Evolutionary conservation across 2,888 invertebrate genomes (phyloP).

Genomic region (Synanthedon formicaeformis): DNA sequence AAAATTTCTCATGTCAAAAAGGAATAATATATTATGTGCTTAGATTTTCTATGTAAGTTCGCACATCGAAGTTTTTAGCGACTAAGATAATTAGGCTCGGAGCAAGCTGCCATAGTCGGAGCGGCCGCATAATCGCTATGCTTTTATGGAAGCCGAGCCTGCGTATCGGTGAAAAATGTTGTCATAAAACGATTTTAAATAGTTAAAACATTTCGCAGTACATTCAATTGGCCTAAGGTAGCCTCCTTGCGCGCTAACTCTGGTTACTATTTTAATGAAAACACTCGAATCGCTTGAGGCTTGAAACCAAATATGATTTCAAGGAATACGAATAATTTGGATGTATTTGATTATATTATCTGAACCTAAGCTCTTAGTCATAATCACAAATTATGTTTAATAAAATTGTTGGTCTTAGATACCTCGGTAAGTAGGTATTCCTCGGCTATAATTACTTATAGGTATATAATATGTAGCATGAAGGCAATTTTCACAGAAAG

Average conservation of each 20-base stretch:
- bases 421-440: too few species aligned
- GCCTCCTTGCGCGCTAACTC: constrained; percentile 16
- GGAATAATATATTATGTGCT: not conserved
- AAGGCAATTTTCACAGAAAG: too few species aligned
- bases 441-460: too few species aligned
- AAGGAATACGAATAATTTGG: too few species aligned
- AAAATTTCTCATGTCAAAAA: too few species aligned
- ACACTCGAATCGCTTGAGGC: not conserved
- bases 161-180: constrained; percentile 61
- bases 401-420: too few species aligned
- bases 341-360: too few species aligned
- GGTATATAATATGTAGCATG: too few species aligned
- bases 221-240: constrained; percentile 18
- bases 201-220: constrained; percentile 38
- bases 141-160: constrained; percentile 51
- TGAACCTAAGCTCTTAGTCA: too few species aligned
- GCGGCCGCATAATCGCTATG: constrained; percentile 46
- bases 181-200: constrained; percentile 57
- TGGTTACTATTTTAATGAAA: not conserved
- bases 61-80: constrained; percentile 42
- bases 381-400: too few species aligned
- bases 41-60: constrained; percentile 32
- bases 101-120: constrained; percentile 53
- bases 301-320: too few species aligned
- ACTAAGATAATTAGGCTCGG: constrained; percentile 52